These are phyloP conservation scores for Atta cephalotes DNA, from an alignment of 1,140 invertebrate genomes.

Conservation along the genomic window DNA sequence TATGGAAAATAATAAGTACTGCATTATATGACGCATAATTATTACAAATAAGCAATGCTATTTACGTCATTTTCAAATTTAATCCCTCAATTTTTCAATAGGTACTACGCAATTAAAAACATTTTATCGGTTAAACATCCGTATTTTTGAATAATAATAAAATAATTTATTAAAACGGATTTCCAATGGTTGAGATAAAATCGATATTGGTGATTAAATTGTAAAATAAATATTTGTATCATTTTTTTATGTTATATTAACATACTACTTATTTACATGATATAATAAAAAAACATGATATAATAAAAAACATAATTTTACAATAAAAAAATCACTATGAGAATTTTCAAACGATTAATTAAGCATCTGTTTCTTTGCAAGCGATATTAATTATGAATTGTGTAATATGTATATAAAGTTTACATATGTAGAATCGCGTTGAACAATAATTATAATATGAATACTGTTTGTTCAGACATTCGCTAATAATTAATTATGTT, in stretches of 20 bases:
- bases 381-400: neutral
- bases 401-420: slow-evolving; percentile 22
- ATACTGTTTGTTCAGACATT: slow-evolving; percentile 46
- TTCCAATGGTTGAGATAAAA: neutral
- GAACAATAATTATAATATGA: slow-evolving; percentile 35
- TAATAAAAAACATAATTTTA: neutral
- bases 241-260: neutral
- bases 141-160: slow-evolving; percentile 20
- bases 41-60: neutral
- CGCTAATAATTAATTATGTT: slow-evolving; percentile 54
- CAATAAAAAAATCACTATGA: neutral
- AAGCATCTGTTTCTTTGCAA: neutral
- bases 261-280: neutral
- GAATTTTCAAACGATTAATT: slow-evolving; percentile 14
- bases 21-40: neutral
- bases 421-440: slow-evolving; percentile 15
- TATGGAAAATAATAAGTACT: neutral
- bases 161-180: neutral
- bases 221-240: slow-evolving; percentile 8
- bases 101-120: neutral
- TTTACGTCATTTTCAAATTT: neutral
- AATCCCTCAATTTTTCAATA: neutral
- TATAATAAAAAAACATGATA: neutral
- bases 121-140: neutral
- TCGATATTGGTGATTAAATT: neutral